phyloP scores from a whole-genome alignment of 1,140 invertebrate genomes.

The Muscidifurax raptorellus region DNA sequence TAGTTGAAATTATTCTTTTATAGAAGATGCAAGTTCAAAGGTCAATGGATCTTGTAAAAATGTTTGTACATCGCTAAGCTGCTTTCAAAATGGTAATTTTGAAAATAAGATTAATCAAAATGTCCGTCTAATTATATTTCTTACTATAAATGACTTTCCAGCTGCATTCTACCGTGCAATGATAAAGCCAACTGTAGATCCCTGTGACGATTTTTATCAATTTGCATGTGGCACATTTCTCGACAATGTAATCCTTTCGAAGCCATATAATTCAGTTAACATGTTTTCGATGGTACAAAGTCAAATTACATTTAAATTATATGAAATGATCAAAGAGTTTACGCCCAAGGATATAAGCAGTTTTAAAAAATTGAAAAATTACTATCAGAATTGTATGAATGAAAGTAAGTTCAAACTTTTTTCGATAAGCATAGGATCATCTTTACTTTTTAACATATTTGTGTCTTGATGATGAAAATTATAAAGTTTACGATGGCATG shows the following conservation, averaged over 20 bases:
- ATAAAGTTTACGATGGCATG: too few species aligned
- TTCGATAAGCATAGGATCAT: too few species aligned
- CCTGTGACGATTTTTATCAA: slow-evolving; percentile 89
- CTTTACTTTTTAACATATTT: too few species aligned
- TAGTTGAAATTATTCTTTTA: too few species aligned
- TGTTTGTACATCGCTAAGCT: not conserved
- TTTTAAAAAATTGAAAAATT: not conserved
- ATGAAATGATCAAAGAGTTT: not conserved
- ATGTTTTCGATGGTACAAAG: not conserved
- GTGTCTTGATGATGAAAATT: too few species aligned
- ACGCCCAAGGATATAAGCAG: not conserved
- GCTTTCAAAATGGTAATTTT: not conserved
- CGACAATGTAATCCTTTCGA: slow-evolving; percentile 75
- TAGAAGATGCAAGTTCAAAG: too few species aligned
- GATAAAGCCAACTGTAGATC: slow-evolving; percentile 77
- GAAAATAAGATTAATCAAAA: too few species aligned
- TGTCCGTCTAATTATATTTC: too few species aligned
- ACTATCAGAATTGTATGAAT: slow-evolving; percentile 17
- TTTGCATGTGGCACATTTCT: slow-evolving; percentile 78
- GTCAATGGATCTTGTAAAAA: not conserved
- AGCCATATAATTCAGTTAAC: not conserved
- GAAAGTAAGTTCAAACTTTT: not conserved
- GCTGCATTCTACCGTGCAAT: not conserved
- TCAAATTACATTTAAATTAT: not conserved
- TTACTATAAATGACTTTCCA: not conserved